Evolutionary conservation across 2,797 vertebrate species (phyloP), one percentile per base, ranked within the genome.

Genomic region (Sylvia borin): DNA sequence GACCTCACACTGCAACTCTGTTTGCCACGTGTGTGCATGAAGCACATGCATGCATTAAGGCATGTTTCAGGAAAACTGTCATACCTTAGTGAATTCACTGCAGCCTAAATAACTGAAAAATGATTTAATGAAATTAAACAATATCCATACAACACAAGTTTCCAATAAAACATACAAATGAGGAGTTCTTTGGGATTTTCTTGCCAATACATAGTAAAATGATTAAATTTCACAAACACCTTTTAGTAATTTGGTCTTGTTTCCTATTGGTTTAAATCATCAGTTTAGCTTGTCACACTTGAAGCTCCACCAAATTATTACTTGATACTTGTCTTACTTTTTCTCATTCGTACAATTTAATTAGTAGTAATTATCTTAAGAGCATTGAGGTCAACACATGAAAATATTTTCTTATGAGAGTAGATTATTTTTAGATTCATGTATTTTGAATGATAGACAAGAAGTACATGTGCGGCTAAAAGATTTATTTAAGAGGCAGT

Each of bases 321-420:
- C 48, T 24, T 0, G 0, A 53, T 7, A 53, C 0, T 2, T 16
- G n/a, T 40, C 57, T 70, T 16, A 29, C 18, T 76, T 88, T 34
- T 54, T 76, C 45, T 91, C 72, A 66, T 55, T 22, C 0, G 0
- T 51, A 36, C 48, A 88, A 62, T 9, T 85, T 76, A 38, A 72
- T 68, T 60, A 60, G 38, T 18, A 85, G 32, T 10, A 34, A 85
- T 64, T 95, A 80, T 16, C 21, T 45, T n/a, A 53, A 62, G 13
- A 78, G 18, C 4, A 7, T 29, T 77, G 48, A 83, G 72, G 57
- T 74, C 20, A 71, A 64, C 18, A 85, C 36, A 80, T 16, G 6
- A 79, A 91, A 76, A 7, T 6, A 71, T 42, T 72, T 87, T 88
- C 54, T 61, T 51, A 5, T 24, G 76, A 88, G 36, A 27, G 6